Evolutionary conservation across 2,113 vertebrate species (phyloP).

Genomic region (Mesocricetus auratus): DNA sequence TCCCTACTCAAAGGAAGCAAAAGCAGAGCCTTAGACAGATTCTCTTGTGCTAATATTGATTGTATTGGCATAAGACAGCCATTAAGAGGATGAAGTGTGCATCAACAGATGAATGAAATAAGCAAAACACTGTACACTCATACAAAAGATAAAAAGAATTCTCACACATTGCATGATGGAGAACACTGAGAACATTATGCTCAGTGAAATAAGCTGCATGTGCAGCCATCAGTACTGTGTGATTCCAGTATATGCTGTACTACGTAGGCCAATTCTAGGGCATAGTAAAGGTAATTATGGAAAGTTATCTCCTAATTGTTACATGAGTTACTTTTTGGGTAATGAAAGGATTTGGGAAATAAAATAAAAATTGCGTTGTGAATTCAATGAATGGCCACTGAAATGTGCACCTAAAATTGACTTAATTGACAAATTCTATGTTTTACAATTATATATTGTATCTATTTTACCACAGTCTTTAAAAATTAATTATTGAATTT

Average conservation of each 20-base stretch:
- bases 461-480: background rate
- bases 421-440: background rate
- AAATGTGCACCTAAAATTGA: background rate
- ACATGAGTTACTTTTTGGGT: background rate
- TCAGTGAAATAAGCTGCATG: background rate
- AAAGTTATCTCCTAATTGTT: background rate
- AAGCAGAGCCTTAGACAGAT: background rate
- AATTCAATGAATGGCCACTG: background rate
- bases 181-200: background rate
- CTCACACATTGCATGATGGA: background rate
- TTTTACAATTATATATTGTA: background rate
- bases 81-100: background rate
- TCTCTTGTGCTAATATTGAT: background rate
- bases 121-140: background rate
- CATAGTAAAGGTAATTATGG: background rate
- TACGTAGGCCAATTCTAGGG: background rate
- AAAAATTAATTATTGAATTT: constrained; percentile 21
- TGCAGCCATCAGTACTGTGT: background rate
- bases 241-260: background rate
- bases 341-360: background rate
- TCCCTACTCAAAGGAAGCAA: background rate
- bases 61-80: background rate
- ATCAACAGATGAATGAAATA: background rate
- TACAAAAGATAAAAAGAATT: background rate
- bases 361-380: background rate